Evolutionary conservation across 2,888 invertebrate genomes (phyloP).

Genomic region (Caradrina kadenii): DNA sequence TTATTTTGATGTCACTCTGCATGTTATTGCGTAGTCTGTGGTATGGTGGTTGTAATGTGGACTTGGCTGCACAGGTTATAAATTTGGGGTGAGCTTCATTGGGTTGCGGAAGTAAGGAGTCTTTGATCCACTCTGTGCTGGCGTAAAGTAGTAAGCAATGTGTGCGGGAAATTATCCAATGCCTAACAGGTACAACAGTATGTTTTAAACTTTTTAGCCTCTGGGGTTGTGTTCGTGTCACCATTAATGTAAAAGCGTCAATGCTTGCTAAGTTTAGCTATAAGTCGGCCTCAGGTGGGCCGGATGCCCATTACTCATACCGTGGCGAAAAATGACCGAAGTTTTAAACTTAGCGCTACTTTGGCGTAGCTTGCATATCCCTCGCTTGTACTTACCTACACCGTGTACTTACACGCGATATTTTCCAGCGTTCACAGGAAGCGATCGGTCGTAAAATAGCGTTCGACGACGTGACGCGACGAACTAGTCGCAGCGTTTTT

Average conservation of each 20-base stretch:
- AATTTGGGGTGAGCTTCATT: slow-evolving; percentile 28
- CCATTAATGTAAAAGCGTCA: slow-evolving; percentile 41
- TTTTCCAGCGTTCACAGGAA: slow-evolving; percentile 72
- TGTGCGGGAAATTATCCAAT: neutral
- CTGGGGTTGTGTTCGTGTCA: slow-evolving; percentile 15
- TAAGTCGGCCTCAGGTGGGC: slow-evolving; percentile 59
- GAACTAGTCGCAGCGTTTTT: slow-evolving; percentile 68
- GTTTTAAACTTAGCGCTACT: slow-evolving; percentile 54
- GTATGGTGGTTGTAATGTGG: slow-evolving; percentile 34
- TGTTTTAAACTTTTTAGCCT: neutral
- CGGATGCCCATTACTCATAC: slow-evolving; percentile 59
- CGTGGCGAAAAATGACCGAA: slow-evolving; percentile 50
- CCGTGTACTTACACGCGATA: slow-evolving; percentile 54
- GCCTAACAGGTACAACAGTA: neutral
- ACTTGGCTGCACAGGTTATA: slow-evolving; percentile 17
- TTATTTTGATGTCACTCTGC: slow-evolving; percentile 66
- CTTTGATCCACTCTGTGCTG: neutral
- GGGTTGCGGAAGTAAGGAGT: slow-evolving; percentile 2
- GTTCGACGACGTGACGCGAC: slow-evolving; percentile 67
- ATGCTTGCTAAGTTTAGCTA: slow-evolving; percentile 33
- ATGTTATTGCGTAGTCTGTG: slow-evolving; percentile 57
- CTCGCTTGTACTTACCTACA: slow-evolving; percentile 25
- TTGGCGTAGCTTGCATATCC: slow-evolving; percentile 40
- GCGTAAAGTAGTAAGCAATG: neutral
- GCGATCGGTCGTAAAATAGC: slow-evolving; percentile 75